A percentile compares a stretch with the other conserved stretches of the same genome.
Conservation (phyloP, 2,888 invertebrate species). For the Drosophila kuntzei region DNA sequence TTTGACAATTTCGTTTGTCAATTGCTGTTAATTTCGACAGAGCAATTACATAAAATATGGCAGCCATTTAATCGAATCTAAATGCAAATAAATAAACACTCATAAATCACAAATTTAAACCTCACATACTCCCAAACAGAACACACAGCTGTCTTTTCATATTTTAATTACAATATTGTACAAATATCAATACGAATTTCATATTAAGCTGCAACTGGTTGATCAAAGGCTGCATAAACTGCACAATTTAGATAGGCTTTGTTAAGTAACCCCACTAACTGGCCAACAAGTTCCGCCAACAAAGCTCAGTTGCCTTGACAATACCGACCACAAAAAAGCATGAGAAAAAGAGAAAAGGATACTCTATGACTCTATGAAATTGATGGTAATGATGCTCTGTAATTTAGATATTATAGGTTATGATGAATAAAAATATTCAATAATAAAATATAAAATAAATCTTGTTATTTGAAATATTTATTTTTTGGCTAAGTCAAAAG, state of each 20-base stretch:
- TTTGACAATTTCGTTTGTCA: slow-evolving; percentile 1
- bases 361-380: slow-evolving; percentile 5
- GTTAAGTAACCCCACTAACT: slow-evolving; percentile 17
- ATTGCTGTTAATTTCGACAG: slow-evolving; percentile 16
- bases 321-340: slow-evolving; percentile 17
- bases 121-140: neutral
- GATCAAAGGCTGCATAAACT: slow-evolving; percentile 6
- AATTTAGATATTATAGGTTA: neutral
- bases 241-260: slow-evolving; percentile 19
- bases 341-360: neutral
- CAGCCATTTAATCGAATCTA: slow-evolving; percentile 6
- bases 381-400: neutral
- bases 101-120: slow-evolving; percentile 2
- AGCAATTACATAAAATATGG: slow-evolving; percentile 1
- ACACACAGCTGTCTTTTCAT: slow-evolving; percentile 4
- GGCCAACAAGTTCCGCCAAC: slow-evolving; percentile 4
- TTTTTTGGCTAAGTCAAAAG: neutral
- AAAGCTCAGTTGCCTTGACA: slow-evolving; percentile 23
- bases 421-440: neutral
- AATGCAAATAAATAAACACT: slow-evolving; percentile 12
- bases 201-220: neutral
- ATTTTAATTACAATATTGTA: slow-evolving; percentile 13
- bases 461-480: neutral
- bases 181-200: slow-evolving; percentile 13
- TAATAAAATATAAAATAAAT: neutral